These are phyloP conservation scores for Chrysolina oricalcia DNA, from an alignment of 2,888 invertebrate species.

Conservation along the genomic window DNA sequence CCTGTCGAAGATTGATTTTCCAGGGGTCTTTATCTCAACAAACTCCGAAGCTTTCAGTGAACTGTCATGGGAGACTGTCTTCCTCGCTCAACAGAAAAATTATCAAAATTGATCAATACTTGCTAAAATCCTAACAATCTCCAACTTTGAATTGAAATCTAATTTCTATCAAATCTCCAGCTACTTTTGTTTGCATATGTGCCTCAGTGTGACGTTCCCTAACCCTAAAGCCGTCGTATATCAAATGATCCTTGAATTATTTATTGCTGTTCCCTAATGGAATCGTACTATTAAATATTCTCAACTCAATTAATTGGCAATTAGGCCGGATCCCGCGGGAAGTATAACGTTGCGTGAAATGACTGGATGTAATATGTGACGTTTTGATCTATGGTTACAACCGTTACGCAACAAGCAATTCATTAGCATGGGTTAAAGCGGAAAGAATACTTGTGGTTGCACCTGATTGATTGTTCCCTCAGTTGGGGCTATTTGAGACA, in stretches of 20 bases:
- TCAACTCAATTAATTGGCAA: slow-evolving; percentile 24
- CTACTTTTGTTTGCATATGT: neutral
- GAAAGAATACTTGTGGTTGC: neutral
- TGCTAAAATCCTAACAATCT: too few species aligned
- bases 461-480: neutral
- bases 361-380: slow-evolving; percentile 11
- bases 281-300: slow-evolving; percentile 23
- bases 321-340: slow-evolving; percentile 8
- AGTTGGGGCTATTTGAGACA: neutral
- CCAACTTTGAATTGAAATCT: too few species aligned
- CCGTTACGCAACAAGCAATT: slow-evolving; percentile 11
- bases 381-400: slow-evolving; percentile 19
- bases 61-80: too few species aligned
- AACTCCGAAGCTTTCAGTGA: too few species aligned
- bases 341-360: slow-evolving; percentile 24
- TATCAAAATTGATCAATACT: too few species aligned
- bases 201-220: neutral
- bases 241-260: slow-evolving; percentile 21
- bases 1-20: too few species aligned
- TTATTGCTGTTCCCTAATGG: slow-evolving; percentile 19
- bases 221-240: neutral
- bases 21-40: too few species aligned
- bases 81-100: too few species aligned
- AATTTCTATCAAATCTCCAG: neutral
- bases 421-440: neutral